phyloP scores from a whole-genome alignment of 2,797 vertebrate genomes.

The Micromesistius poutassou region DNA sequence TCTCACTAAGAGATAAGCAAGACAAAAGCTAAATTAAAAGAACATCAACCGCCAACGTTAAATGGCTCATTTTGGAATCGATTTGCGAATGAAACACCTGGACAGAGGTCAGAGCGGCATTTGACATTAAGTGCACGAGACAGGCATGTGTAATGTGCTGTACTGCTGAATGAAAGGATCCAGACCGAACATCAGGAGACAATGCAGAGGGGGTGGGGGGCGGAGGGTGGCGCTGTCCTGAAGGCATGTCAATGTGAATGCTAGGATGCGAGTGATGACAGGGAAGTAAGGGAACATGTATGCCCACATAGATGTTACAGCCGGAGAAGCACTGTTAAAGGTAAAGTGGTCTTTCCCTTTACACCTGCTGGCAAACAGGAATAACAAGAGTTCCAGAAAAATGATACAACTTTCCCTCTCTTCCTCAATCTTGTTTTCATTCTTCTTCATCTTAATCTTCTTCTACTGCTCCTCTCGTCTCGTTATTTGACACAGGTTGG shows the following conservation, averaged over 20 bases:
- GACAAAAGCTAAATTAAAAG: constrained; percentile 27
- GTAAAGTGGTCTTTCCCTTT: constrained; percentile 48
- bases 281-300: constrained; percentile 28
- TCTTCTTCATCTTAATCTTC: constrained; percentile 26
- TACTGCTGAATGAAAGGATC: constrained; percentile 35
- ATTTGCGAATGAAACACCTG: constrained; percentile 39
- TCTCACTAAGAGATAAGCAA: constrained; percentile 26
- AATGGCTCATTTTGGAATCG: constrained; percentile 25
- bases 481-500: constrained; percentile 82
- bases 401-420: constrained; percentile 26
- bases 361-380: constrained; percentile 38
- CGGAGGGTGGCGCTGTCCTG: constrained; percentile 52
- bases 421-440: constrained; percentile 29
- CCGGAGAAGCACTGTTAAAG: constrained; percentile 34
- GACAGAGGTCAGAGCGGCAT: constrained; percentile 38
- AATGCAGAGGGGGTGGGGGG: constrained; percentile 31
- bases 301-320: constrained; percentile 33
- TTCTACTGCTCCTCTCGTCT: constrained; percentile 26
- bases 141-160: constrained; percentile 34
- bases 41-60: constrained; percentile 14
- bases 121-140: constrained; percentile 47
- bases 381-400: background rate
- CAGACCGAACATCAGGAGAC: constrained; percentile 43
- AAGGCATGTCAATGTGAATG: constrained; percentile 61
- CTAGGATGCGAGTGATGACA: constrained; percentile 24